Evolutionary conservation across 2,888 invertebrate species (phyloP).

Genomic region (Oligia strigilis): DNA sequence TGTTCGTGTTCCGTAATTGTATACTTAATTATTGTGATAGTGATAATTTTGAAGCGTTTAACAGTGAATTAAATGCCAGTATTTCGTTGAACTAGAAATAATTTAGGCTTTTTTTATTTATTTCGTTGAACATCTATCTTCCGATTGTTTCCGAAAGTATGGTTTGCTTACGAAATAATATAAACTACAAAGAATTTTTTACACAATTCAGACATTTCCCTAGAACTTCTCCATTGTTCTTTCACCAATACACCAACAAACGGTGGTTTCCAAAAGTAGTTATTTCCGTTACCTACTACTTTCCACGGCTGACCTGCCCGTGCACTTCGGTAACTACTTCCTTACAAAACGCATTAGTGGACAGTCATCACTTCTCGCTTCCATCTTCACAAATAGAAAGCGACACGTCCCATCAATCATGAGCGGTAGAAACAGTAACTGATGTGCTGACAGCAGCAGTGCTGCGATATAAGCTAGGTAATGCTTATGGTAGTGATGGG

Average conservation of each 20-base stretch:
- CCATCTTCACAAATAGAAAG: constrained; percentile 63
- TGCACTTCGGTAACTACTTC: constrained; percentile 32
- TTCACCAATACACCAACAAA: neutral
- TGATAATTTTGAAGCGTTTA: constrained; percentile 5
- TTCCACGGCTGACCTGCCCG: neutral
- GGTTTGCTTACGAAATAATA: neutral
- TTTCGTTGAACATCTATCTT: neutral
- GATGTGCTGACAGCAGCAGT: constrained; percentile 25
- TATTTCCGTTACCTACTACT: neutral
- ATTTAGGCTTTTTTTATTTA: neutral
- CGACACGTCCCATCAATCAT: constrained; percentile 63
- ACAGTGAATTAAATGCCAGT: neutral
- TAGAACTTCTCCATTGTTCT: neutral
- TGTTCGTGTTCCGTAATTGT: constrained; percentile 34
- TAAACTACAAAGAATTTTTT: neutral
- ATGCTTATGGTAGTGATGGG: constrained; percentile 19
- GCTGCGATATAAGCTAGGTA: constrained; percentile 14
- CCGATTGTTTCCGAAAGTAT: neutral
- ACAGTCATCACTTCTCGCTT: constrained; percentile 44
- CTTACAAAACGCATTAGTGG: constrained; percentile 53
- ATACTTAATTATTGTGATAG: neutral
- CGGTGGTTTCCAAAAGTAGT: neutral
- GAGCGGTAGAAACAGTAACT: constrained; percentile 30
- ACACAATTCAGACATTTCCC: neutral
- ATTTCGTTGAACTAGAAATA: neutral